Evolutionary conservation across 2,797 vertebrate species (phyloP).

Genomic region (Mallotus villosus): DNA sequence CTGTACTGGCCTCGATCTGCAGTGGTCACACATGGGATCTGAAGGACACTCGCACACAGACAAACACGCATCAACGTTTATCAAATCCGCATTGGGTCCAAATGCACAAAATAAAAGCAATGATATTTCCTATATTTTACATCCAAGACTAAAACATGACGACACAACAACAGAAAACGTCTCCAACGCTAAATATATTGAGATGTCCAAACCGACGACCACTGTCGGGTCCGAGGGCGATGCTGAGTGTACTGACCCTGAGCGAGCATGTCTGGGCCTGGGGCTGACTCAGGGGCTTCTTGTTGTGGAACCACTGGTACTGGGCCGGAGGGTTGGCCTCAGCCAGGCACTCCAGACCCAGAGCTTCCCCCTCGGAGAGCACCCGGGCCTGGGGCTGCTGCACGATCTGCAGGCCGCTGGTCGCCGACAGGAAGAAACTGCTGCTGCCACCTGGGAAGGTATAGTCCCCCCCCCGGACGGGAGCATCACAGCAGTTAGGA

Average conservation of each 20-base stretch:
- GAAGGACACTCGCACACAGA: constrained; percentile 19
- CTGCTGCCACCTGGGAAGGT: constrained; percentile 58
- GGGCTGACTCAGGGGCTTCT: constrained; percentile 55
- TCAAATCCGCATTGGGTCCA: too few relatives aligned
- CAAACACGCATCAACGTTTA: not conserved
- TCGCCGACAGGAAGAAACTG: constrained; percentile 64
- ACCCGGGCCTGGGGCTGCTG: constrained; percentile 67
- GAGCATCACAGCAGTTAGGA: not conserved
- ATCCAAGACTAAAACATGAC: not conserved
- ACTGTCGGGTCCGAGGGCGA: not conserved
- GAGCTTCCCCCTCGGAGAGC: constrained; percentile 73
- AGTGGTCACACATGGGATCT: constrained; percentile 81
- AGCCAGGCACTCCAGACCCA: constrained; percentile 75
- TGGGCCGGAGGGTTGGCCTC: constrained; percentile 79
- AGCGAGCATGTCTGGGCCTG: constrained; percentile 59
- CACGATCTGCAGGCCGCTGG: constrained; percentile 69
- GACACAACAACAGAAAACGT: not conserved
- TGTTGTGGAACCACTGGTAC: constrained; percentile 85
- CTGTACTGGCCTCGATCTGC: constrained; percentile 79
- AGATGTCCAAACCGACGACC: not conserved
- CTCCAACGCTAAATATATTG: not conserved
- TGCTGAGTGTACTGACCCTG: constrained; percentile 60
- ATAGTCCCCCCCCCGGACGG: not conserved
- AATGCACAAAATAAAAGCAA: not conserved
- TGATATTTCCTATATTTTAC: too few relatives aligned